phyloP scores from a whole-genome alignment of 2,888 invertebrate species.

The Liposcelis brunnea region DNA sequence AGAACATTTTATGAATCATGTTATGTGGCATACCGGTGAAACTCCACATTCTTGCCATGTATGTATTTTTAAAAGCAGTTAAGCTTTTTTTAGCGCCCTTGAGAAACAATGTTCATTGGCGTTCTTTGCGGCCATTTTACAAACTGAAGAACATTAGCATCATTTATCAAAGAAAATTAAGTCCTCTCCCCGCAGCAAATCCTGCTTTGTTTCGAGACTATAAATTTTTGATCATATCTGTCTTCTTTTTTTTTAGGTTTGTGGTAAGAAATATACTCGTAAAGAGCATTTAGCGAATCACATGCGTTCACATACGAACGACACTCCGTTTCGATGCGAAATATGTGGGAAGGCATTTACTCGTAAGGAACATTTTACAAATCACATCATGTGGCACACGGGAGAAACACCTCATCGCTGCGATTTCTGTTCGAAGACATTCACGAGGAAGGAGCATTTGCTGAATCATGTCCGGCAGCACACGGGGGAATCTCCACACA shows the following conservation, averaged over 20 bases:
- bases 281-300: conserved; percentile 24
- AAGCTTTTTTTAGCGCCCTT: neutral
- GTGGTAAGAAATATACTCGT: conserved; percentile 24
- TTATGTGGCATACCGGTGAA: conserved; percentile 52
- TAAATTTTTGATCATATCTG: too few relatives aligned
- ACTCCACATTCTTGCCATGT: conserved; percentile 20
- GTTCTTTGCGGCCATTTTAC: too few relatives aligned
- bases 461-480: conserved; percentile 63
- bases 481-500: conserved; percentile 57
- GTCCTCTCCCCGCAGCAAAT: too few relatives aligned
- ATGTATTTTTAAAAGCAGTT: neutral
- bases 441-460: conserved; percentile 58
- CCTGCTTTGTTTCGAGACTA: too few relatives aligned
- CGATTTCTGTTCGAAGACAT: conserved; percentile 62
- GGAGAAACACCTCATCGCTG: conserved; percentile 36
- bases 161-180: too few relatives aligned
- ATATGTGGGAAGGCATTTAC: conserved; percentile 53
- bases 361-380: conserved; percentile 54
- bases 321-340: conserved; percentile 23
- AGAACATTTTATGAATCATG: conserved; percentile 63
- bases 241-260: too few relatives aligned
- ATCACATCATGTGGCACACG: conserved; percentile 35
- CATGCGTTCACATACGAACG: conserved; percentile 22
- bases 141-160: too few relatives aligned
- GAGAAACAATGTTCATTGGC: neutral